Base-by-base conservation (phyloP, 2,113 vertebrate genomes). In the Erinaceus europaeus region DNA sequence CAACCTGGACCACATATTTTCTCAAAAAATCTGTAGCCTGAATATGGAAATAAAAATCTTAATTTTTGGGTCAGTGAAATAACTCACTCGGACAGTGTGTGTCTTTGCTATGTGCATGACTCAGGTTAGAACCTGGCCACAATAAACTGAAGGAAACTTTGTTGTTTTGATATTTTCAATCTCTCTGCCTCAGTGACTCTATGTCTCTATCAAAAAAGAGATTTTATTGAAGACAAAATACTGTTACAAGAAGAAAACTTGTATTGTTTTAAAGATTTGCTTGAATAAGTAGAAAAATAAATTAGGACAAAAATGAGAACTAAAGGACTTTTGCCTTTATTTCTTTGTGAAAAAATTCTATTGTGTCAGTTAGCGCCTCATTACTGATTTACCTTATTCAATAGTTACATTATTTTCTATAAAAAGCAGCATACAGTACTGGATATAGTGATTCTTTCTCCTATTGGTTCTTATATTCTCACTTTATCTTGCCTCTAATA, bases 331-430 rank as follows among this genome's bases (percentile, higher is more conserved):
- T 84, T 86, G 21, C 25, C 53, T 85, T 68, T 57, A 75, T 71
- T 23, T 68, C 18, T 80, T 23, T 44, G 84, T 80, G 85, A 88
- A 82, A 23, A 76, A 75, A 75, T 64, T 34, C 42, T 71, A 4
- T 44, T 85, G 12, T 64, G n/a, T 82, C 6, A 71, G 10, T 89
- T 69, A 9, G 32, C n/a, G 20, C 68, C n/a, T 93, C 25, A 38
- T 76, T 79, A 9, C 11, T 74, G 27, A 2, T 42, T 86, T 38
- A 13, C 23, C 46, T n/a, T 77, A 50, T 40, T 83, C 42, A 71
- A 78, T 67, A 27, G 34, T 87, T 64, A 71, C 4, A 57, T 71
- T 64, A 69, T 86, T 90, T 94, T 82, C 69, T 94, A 18, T 75
- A 62, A 82, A 62, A 61, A 74, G 65, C n/a, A 74, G 36, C 20